Percentiles rank a stretch among this genome's conserved stretches.
phyloP scores from a whole-genome alignment of 2,888 invertebrate species.

The Troides aeacus region DNA sequence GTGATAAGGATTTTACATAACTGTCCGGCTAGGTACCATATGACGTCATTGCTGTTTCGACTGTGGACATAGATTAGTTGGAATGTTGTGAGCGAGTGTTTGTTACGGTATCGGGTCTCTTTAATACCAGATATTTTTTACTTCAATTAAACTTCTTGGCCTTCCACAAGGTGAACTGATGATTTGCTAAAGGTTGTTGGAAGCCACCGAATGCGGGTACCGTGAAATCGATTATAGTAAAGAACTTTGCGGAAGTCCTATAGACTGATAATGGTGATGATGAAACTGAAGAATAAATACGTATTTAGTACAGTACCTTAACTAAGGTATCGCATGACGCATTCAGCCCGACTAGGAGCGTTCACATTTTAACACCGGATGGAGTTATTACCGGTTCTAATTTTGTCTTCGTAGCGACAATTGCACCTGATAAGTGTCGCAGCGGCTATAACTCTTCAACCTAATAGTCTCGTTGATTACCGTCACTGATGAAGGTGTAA shows the following conservation, averaged over 20 bases:
- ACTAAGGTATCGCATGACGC: background rate
- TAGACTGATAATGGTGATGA: background rate
- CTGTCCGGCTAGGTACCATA: too few species aligned
- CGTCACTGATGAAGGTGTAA: conserved; percentile 2
- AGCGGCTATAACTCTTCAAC: background rate
- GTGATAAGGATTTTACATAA: too few species aligned
- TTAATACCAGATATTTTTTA: too few species aligned
- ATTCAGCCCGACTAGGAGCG: conserved; percentile 23
- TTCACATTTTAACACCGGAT: conserved; percentile 30
- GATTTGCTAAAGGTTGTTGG: background rate
- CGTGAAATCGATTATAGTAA: background rate
- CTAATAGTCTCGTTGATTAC: conserved; percentile 7
- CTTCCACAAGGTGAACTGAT: background rate
- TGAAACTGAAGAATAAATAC: too few species aligned
- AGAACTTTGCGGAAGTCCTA: background rate
- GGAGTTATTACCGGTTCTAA: conserved; percentile 31
- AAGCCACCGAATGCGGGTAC: background rate
- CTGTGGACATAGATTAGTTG: too few species aligned
- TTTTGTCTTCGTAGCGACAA: conserved; percentile 29
- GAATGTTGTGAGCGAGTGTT: too few species aligned
- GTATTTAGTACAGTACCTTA: background rate
- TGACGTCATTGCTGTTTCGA: too few species aligned
- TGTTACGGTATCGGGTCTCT: too few species aligned
- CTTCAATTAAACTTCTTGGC: too few species aligned
- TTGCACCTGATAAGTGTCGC: conserved; percentile 20